Evolutionary conservation across 2,113 vertebrate genomes (phyloP).

Genomic region (Megaceryle maxima): DNA sequence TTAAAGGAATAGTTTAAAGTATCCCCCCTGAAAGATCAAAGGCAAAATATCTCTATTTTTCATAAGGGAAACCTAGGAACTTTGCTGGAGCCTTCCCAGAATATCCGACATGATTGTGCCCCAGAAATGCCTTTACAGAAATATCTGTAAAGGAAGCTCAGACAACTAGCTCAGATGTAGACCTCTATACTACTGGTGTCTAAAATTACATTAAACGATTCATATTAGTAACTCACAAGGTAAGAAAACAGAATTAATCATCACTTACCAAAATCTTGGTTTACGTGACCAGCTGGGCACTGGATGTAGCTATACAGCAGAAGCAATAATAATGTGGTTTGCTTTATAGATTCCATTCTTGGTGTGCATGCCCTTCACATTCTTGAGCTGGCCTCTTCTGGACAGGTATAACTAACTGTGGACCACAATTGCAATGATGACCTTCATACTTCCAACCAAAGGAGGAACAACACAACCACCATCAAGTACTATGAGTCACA

Average conservation of each 20-base stretch:
- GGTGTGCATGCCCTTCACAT: not conserved
- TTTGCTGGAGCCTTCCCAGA: not conserved
- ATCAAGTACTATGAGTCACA: not conserved
- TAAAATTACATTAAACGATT: not conserved
- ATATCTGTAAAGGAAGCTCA: not conserved
- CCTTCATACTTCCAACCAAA: not conserved
- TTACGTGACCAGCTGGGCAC: not conserved
- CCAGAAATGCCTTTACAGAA: not conserved
- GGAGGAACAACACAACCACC: not conserved
- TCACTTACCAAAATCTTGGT: not conserved
- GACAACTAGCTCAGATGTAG: not conserved
- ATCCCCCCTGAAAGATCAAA: not conserved
- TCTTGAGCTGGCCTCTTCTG: not conserved
- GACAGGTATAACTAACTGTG: not conserved
- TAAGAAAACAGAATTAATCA: not conserved
- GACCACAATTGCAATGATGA: not conserved
- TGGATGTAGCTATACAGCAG: not conserved
- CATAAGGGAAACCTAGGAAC: not conserved
- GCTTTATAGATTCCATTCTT: not conserved
- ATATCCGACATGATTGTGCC: not conserved
- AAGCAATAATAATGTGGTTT: not conserved
- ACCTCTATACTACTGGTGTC: not conserved
- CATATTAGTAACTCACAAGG: not conserved
- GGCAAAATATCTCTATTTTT: not conserved
- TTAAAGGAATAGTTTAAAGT: not conserved